Evolutionary conservation across 2,888 invertebrate species (phyloP).

Genomic region (Xestia rhomboidea): DNA sequence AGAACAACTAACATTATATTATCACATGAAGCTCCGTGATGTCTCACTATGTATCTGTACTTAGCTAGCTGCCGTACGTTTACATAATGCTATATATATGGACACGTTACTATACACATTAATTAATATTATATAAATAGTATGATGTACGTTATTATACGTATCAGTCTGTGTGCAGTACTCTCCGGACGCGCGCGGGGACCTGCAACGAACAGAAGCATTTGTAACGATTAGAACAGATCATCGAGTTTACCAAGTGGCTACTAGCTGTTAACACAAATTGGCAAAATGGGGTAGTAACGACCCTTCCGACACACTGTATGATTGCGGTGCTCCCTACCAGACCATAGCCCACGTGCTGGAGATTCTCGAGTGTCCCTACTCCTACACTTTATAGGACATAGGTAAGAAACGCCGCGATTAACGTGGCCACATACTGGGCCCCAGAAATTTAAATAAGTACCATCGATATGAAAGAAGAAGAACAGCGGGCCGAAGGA

Average conservation of each 20-base stretch:
- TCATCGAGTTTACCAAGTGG: not conserved
- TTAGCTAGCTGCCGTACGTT: not conserved
- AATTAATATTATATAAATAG: constrained; percentile 1
- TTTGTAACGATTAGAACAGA: not conserved
- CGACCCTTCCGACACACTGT: not conserved
- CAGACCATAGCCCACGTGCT: not conserved
- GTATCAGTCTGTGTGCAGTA: constrained; percentile 47
- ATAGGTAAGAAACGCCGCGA: not conserved
- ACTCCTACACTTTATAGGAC: not conserved
- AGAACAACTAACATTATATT: constrained; percentile 17
- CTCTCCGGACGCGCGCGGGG: not conserved
- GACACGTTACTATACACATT: not conserved
- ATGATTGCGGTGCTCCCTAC: not conserved
- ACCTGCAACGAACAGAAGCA: constrained; percentile 39
- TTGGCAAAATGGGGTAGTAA: not conserved
- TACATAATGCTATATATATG: not conserved
- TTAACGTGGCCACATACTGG: not conserved
- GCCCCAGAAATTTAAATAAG: not conserved
- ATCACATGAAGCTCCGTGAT: constrained; percentile 43
- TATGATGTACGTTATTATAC: constrained; percentile 33
- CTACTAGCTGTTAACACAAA: not conserved
- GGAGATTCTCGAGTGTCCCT: not conserved
- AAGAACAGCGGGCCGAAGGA: not conserved
- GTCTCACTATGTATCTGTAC: constrained; percentile 1
- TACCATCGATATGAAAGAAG: not conserved